A percentile compares a stretch with the other conserved stretches of the same genome.
These are phyloP conservation scores for Semotilus atromaculatus DNA, from an alignment of 2,797 vertebrate genomes.

Conservation along the genomic window DNA sequence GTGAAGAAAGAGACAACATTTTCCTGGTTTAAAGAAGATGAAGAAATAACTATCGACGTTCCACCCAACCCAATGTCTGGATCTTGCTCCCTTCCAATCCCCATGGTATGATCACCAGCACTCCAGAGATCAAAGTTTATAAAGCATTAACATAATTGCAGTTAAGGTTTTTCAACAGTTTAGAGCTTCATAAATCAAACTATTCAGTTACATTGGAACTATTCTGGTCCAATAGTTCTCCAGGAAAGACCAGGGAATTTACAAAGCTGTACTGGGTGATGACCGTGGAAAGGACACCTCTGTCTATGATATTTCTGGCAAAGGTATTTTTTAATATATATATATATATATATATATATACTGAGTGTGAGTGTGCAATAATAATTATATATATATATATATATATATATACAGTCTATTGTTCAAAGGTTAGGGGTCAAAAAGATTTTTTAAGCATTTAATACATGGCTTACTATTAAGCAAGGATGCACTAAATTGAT, in stretches of 20 bases:
- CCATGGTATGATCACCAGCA: constrained; percentile 85
- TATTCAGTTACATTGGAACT: background rate
- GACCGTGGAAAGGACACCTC: constrained; percentile 93
- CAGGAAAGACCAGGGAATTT: constrained; percentile 92
- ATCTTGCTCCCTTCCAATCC: constrained; percentile 84
- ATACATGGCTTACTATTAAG: background rate
- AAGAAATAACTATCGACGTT: constrained; percentile 79
- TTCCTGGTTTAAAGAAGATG: constrained; percentile 92
- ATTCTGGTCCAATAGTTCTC: constrained; percentile 79
- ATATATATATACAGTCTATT: background rate
- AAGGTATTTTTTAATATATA: constrained; percentile 78
- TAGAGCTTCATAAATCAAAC: background rate
- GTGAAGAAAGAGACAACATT: constrained; percentile 92
- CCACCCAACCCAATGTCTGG: constrained; percentile 84
- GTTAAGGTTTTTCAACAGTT: background rate
- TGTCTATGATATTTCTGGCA: constrained; percentile 85
- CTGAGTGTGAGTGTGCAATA: background rate
- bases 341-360: background rate
- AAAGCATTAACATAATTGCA: background rate
- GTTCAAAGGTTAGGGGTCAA: background rate
- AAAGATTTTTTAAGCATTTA: background rate
- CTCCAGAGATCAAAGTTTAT: background rate
- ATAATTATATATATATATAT: background rate
- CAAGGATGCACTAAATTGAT: background rate
- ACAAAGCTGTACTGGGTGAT: constrained; percentile 89